Conservation (phyloP, 2,888 invertebrate genomes). For the Plagodis pulveraria region DNA sequence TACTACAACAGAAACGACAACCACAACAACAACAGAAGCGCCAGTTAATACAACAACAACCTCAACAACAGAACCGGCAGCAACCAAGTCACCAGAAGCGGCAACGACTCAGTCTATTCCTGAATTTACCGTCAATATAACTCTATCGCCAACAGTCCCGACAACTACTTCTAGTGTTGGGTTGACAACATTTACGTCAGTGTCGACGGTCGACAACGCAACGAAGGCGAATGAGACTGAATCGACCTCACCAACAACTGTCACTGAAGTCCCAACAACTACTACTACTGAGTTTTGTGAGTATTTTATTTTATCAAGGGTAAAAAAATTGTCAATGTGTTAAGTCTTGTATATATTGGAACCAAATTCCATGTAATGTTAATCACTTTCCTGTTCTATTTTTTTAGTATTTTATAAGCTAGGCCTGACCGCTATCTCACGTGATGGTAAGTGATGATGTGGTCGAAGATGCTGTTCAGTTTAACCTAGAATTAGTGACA, state of each 20-base stretch:
- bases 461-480: too few species aligned
- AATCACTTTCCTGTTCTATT: too few species aligned
- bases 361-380: too few species aligned
- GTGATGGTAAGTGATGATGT: too few species aligned
- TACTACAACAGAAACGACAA: slow-evolving; percentile 55
- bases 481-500: too few species aligned
- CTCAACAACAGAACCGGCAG: slow-evolving; percentile 31
- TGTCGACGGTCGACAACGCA: slow-evolving; percentile 44
- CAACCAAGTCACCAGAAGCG: slow-evolving; percentile 54
- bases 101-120: slow-evolving; percentile 43
- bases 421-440: too few species aligned
- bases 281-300: slow-evolving; percentile 23
- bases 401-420: too few species aligned
- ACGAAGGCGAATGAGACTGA: slow-evolving; percentile 48
- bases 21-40: slow-evolving; percentile 38
- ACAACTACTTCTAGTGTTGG: slow-evolving; percentile 57
- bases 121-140: slow-evolving; percentile 73
- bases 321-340: too few species aligned
- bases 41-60: slow-evolving; percentile 27
- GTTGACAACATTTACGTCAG: slow-evolving; percentile 50
- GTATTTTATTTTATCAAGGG: neutral
- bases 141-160: slow-evolving; percentile 60
- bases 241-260: slow-evolving; percentile 28
- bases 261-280: slow-evolving; percentile 18
- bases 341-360: too few species aligned